Base-by-base conservation (phyloP, 2,113 vertebrate genomes). In the Pollimyrus isidori region DNA sequence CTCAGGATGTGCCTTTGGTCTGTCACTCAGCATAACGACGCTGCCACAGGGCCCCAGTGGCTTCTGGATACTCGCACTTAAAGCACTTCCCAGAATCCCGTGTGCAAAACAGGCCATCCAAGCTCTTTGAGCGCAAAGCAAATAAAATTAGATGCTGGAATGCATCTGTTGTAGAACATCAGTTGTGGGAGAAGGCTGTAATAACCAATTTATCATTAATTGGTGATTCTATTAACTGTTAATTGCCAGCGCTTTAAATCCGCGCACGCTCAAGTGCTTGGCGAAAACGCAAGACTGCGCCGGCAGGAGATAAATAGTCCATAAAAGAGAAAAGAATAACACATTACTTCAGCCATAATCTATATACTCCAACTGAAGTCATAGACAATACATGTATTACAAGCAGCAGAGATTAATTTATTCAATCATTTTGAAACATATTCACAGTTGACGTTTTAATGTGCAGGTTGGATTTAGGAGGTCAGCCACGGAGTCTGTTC, bases 141-240 rank as follows among this genome's bases (percentile, higher is more conserved):
- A 83, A 83, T 45, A 83, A 83, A 83, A 83, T 83, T 83, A 83
- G 21, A 45, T 83, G 45, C 80, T 83, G 80, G 39, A 45, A 23
- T 23, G 39, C 80, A 83, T 76, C 69, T 76, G 69, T 35, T 83
- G 80, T 83, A 42, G 80, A 46, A 83, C 80, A 83, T 83, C 42
- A 23, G 42, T 48, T 46, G 80, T 83, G 80, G 80, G 42, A 35
- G 39, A 45, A 83, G 80, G 80, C 42, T 48, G 49, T 30, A 53
- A 50, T 53, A 52, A 86, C 46, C 46, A 45, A 83, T 53, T 88
- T 80, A 76, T 39, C 48, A 69, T 49, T 45, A 9, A 49, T 50
- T 69, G 23, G 39, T 82, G 46, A 50, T 52, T n/a, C 15, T 50
- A 65, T 80, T 88, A 65, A 19, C 21, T 80, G 48, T 48, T 80